A percentile compares a stretch with the other conserved stretches of the same genome.
phyloP scores from a whole-genome alignment of 2,797 vertebrate genomes.

The Hypotaenidia okinawae region DNA sequence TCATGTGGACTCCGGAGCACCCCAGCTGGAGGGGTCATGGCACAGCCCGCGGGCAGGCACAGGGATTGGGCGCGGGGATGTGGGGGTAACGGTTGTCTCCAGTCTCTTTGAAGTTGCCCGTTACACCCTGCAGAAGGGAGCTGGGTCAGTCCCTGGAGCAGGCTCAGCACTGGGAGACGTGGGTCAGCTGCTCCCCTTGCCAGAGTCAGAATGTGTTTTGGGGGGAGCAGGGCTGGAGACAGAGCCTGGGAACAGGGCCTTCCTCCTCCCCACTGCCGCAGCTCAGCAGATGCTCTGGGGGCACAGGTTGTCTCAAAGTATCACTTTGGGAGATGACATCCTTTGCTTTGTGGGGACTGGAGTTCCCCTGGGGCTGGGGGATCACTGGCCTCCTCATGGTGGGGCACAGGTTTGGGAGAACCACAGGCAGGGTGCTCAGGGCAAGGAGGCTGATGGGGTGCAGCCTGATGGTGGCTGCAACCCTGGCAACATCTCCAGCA shows the following conservation, averaged over 20 bases:
- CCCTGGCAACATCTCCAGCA: background rate
- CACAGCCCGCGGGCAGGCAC: background rate
- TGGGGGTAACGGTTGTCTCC: fast-evolving
- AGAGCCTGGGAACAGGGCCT: background rate
- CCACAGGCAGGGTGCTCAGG: background rate
- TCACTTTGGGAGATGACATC: background rate
- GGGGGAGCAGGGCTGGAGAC: background rate
- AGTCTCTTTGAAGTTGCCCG: background rate
- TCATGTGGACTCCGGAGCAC: fast-evolving
- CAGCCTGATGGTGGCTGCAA: background rate
- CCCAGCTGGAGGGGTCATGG: background rate
- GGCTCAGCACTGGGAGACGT: fast-evolving
- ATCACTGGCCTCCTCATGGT: background rate
- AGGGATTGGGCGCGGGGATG: background rate
- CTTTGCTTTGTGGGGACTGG: background rate
- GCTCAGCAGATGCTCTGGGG: background rate
- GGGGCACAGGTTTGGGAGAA: background rate
- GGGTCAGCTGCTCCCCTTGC: background rate
- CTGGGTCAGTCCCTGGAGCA: background rate
- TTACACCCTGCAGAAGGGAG: fast-evolving
- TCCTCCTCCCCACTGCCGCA: background rate
- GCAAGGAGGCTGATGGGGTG: background rate
- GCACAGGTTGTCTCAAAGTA: background rate
- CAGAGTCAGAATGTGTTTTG: background rate
- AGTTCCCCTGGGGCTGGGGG: background rate